These are phyloP conservation scores for Cerceris ruficornis DNA, from an alignment of 2,888 invertebrate genomes.

Conservation along the genomic window DNA sequence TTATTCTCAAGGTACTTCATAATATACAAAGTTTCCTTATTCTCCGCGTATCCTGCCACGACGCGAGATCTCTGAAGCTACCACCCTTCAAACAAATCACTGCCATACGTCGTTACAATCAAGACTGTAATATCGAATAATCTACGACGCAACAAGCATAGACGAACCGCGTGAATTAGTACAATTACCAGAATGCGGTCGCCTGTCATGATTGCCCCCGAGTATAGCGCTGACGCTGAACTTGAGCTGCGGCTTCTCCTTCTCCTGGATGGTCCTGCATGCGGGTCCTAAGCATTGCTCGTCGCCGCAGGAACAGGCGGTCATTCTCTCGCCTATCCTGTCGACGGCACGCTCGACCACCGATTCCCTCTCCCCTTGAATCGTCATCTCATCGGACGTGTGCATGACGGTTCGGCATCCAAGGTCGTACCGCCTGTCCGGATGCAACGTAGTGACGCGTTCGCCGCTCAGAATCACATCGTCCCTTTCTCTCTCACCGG, in stretches of 20 bases:
- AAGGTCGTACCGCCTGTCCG: slow-evolving; percentile 72
- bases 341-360: slow-evolving; percentile 72
- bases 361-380: slow-evolving; percentile 72
- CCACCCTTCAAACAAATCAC: neutral
- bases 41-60: too few species aligned
- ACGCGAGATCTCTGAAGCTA: too few species aligned
- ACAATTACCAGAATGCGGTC: slow-evolving; percentile 78
- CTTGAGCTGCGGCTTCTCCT: slow-evolving; percentile 90
- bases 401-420: slow-evolving; percentile 70
- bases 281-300: slow-evolving; percentile 77
- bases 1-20: too few species aligned
- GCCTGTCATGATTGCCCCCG: slow-evolving; percentile 84
- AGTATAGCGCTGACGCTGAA: slow-evolving; percentile 97
- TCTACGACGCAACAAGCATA: slow-evolving; percentile 1
- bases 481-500: slow-evolving; percentile 59
- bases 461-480: slow-evolving; percentile 53
- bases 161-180: slow-evolving; percentile 6
- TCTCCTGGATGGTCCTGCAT: slow-evolving; percentile 77
- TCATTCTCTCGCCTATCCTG: slow-evolving; percentile 77
- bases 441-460: slow-evolving; percentile 48
- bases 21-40: too few species aligned
- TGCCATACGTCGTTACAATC: neutral
- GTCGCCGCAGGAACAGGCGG: slow-evolving; percentile 78
- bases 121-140: neutral
- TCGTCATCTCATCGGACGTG: slow-evolving; percentile 70